Evolutionary conservation across 23 tunicate species (phyloP), one percentile per base, ranked within the genome.

Genomic region (Ascidia mentula): DNA sequence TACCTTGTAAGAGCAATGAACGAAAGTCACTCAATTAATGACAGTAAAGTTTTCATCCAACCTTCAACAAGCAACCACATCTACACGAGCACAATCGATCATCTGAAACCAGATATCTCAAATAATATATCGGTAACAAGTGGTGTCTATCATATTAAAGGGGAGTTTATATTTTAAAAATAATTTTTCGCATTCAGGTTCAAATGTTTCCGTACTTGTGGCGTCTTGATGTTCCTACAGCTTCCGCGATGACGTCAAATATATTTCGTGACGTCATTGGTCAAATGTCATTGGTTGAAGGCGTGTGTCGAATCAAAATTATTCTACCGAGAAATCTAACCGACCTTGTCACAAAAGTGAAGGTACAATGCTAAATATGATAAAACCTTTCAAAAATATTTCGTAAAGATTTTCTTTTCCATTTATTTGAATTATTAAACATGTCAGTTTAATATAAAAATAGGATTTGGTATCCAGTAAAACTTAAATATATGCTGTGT

Each of bases 11-110:
- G 28, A 5, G 65, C 65, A 53, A 1, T 53, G 65, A 53, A 53
- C 65, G 65, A 53, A 3, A 53, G 12, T 9, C 65, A 53, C 12
- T 53, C 65, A 20, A 28, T 53, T 53, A 53, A 53, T 53, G 65
- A 20, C 65, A 53, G 65, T 28, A 53, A 53, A 5, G 65, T 9
- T 53, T 26, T 53, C 65, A 53, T 28, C 2, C 65, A 53, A 53
- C 7, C 65, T 53, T 53, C 65, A 6, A 53, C 65, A 53, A 53
- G 65, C 7, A 53, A 53, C 65, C 65, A 53, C 65, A 53, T 53
- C 65, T 53, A 53, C 65, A 53, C 65, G 24, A 53, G 65, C 65
- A 53, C 65, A 9, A 5, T 53, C 7, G 13, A 9, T 3, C 22
- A 53, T 28, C 65, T 53, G 1, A 9, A 5, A 9, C 65, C 65